Evolutionary conservation across 2,888 invertebrate species (phyloP), one percentile per base, ranked within the genome.

Genomic region (Tachystola acroxantha): DNA sequence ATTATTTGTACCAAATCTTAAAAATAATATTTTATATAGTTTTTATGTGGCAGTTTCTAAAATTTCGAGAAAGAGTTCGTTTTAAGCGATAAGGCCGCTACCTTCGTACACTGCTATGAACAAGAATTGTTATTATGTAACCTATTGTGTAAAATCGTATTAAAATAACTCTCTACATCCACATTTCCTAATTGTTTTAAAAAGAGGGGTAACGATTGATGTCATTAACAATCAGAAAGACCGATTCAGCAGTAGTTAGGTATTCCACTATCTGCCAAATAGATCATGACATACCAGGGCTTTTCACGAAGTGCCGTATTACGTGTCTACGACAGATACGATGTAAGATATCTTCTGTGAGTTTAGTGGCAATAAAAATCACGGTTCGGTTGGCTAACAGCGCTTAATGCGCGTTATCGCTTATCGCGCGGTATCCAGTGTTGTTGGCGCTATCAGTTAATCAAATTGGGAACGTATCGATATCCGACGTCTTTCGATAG

Each of bases 381-480:
- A 80, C 74, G 62, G 73, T 64, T 64, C 64, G 57, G 71, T 77
- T 74, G 68, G 73, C 71, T 72, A 78, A 78, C 78, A 80, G 57
- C 74, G 67, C 67, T 82, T 82, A 82, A 81, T 73, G 68, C 71
- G 61, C 64, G 64, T 75, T 78, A 76, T 74, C 71, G 65, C 52
- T 73, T 78, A 80, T 80, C 81, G 72, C 48, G 67, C 76, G 73
- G 75, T 79, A 79, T 78, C 78, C 68, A 77, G 72, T 79, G 81
- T 78, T 71, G 74, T 77, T 71, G 58, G 66, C 60, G 64, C 68
- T 80, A 81, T 84, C 82, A 74, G 66, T 71, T 80, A 79, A 85
- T 82, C 82, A 81, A 82, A 82, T 80, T 81, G 77, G 80, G 78
- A 75, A 73, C 81, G 77, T 73, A 75, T 77, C 77, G 79, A 67